Base-by-base conservation (phyloP, 1,140 invertebrate species). In the Aphaenogaster rudis region DNA sequence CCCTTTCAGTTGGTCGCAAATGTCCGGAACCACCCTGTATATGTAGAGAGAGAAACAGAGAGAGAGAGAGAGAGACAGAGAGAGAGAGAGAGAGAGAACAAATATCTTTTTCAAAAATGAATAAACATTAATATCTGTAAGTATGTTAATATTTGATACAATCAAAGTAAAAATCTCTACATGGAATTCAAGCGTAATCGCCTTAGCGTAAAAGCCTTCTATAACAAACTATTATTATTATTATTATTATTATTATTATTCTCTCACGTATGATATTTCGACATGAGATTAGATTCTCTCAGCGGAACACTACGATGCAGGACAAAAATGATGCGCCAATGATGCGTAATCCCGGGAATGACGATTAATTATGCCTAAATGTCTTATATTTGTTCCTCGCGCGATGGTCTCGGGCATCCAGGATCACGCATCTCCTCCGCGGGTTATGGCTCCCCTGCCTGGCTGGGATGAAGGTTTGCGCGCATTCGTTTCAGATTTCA, bases 401-500 rank as follows among this genome's bases (percentile, higher is more conserved):
- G 48, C 45, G 54, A 61, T 61, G 36, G 33, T 5, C 21, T 57
- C 74, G 28, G 15, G 21, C 50, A 48, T 63, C 13, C 33, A 63
- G 67, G 28, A 50, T 59, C 76, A 54, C 76, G 45, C 45, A 52
- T 80, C 36, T 86, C n/a, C 28, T 81, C 28, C 64, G n/a, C 74
- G 45, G 33, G 15, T 69, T 64, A 48, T 69, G 52, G 15, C 28
- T 48, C 78, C 52, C 39, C 57, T 42, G 45, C 3, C 54, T 80
- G 63, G 42, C 45, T 77, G 54, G n/a, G 94, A 91, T 92, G 94
- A 93, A 93, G 90, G 78, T 93, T 93, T 93, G 92, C 92, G 93
- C 91, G 94, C 94, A 95, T 96, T 96, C 93, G 97, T 97, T 97
- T 97, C 96, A 97, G 97, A 97, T 97, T 97, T 97, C 97, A 97